Evolutionary conservation across 2,888 invertebrate species (phyloP).

Genomic region (Aphodius sticticus): DNA sequence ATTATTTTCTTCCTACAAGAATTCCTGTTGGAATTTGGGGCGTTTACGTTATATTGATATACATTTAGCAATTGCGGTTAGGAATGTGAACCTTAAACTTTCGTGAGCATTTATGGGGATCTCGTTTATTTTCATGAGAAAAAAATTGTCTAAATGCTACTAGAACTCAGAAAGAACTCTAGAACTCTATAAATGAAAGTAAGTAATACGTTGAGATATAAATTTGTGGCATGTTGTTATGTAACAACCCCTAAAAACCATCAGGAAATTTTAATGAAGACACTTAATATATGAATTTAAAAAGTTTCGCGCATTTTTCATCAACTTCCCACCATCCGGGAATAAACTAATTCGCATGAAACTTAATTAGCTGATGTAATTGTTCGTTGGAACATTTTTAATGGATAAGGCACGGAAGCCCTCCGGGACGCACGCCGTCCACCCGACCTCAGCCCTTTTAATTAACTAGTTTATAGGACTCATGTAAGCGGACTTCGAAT

Average conservation of each 20-base stretch:
- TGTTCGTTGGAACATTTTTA: background rate
- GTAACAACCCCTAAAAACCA: background rate
- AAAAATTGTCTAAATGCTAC: too few relatives aligned
- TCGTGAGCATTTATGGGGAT: too few relatives aligned
- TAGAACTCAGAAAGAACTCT: too few relatives aligned
- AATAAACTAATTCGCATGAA: background rate
- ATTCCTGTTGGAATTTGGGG: too few relatives aligned
- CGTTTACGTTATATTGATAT: too few relatives aligned
- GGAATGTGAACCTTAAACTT: too few relatives aligned
- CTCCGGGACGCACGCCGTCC: background rate
- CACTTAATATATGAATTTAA: background rate
- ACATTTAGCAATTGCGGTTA: too few relatives aligned
- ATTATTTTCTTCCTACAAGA: too few relatives aligned
- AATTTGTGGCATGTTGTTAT: too few relatives aligned
- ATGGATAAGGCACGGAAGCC: background rate
- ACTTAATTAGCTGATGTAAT: constrained; percentile 4
- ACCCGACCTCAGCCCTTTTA: background rate
- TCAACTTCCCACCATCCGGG: background rate
- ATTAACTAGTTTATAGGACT: background rate
- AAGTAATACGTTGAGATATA: too few relatives aligned
- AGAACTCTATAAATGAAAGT: too few relatives aligned
- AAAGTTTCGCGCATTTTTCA: background rate
- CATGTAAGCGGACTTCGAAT: background rate
- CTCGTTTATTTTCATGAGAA: too few relatives aligned
- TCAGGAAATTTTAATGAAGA: background rate